Conservation (phyloP, 1,140 invertebrate species). For the Neelides sp. region DNA sequence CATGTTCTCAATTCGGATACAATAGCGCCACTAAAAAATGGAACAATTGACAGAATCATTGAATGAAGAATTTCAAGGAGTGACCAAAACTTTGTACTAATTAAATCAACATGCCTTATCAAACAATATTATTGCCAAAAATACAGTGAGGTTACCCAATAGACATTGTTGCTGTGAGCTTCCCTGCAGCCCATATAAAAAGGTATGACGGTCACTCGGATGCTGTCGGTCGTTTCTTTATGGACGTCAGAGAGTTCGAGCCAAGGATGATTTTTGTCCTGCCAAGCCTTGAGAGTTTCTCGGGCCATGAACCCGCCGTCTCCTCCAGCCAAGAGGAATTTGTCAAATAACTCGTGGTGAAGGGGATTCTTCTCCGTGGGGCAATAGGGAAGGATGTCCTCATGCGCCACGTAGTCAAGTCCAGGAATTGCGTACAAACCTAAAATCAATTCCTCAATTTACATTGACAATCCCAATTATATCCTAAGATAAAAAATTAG, state of each 20-base stretch:
- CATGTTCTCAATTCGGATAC: constrained; percentile 87
- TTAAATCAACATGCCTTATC: constrained; percentile 3
- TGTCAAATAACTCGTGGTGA: constrained; percentile 90
- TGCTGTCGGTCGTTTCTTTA: constrained; percentile 89
- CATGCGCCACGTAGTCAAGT: constrained; percentile 90
- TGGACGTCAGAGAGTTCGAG: constrained; percentile 93
- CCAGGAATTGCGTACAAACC: constrained; percentile 83
- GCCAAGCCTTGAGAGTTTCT: constrained; percentile 86
- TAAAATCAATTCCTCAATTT: constrained; percentile 22
- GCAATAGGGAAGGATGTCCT: constrained; percentile 79
- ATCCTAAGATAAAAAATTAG: too few relatives aligned
- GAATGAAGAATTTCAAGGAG: neutral
- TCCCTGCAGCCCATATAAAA: constrained; percentile 93
- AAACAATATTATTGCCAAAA: constrained; percentile 3
- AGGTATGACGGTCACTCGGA: constrained; percentile 90
- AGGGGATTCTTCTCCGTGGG: constrained; percentile 69
- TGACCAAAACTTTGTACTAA: neutral
- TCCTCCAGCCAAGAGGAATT: constrained; percentile 71
- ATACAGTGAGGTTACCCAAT: constrained; percentile 55
- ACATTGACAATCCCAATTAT: too few relatives aligned
- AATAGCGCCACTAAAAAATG: constrained; percentile 77
- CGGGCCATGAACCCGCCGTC: constrained; percentile 73
- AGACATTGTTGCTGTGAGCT: constrained; percentile 73
- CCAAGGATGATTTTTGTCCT: constrained; percentile 96
- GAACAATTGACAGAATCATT: too few relatives aligned